phyloP scores from a whole-genome alignment of 2,888 invertebrate genomes.

The Ferdinandea cuprea region DNA sequence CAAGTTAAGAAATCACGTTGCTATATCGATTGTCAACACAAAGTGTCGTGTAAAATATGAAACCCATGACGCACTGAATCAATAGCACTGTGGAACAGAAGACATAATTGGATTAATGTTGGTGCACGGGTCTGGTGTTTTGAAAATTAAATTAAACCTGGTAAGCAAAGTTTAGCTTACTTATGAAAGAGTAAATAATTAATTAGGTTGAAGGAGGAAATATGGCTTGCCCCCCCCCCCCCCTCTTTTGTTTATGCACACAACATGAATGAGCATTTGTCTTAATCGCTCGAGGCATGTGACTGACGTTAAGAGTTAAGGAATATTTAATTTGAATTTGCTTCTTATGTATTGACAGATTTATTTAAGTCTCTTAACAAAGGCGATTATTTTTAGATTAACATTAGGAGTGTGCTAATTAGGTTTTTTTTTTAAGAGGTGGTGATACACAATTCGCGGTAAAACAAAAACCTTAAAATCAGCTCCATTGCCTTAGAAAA shows the following conservation, averaged over 20 bases:
- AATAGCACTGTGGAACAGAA: slow-evolving; percentile 7
- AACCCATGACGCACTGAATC: slow-evolving; percentile 18
- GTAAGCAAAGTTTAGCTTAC: slow-evolving; percentile 10
- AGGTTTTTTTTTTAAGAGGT: neutral
- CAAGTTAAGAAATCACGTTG: neutral
- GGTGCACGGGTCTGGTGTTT: neutral
- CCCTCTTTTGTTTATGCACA: neutral
- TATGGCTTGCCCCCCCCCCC: neutral
- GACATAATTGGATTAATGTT: neutral
- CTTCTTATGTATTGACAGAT: neutral
- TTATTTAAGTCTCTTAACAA: neutral
- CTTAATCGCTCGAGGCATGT: neutral
- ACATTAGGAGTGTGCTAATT: neutral
- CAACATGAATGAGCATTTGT: slow-evolving; percentile 8
- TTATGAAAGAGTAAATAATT: slow-evolving; percentile 1
- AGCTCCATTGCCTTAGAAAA: too few species aligned
- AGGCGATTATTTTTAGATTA: neutral
- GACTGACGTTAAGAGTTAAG: neutral
- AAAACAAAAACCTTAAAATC: too few species aligned
- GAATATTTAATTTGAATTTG: neutral
- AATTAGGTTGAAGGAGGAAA: neutral
- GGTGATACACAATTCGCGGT: neutral
- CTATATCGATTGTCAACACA: slow-evolving; percentile 19
- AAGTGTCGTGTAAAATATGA: slow-evolving; percentile 18
- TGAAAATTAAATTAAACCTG: slow-evolving; percentile 31